phyloP scores from a whole-genome alignment of 2,797 vertebrate species.

The Neolamprologus multifasciatus region DNA sequence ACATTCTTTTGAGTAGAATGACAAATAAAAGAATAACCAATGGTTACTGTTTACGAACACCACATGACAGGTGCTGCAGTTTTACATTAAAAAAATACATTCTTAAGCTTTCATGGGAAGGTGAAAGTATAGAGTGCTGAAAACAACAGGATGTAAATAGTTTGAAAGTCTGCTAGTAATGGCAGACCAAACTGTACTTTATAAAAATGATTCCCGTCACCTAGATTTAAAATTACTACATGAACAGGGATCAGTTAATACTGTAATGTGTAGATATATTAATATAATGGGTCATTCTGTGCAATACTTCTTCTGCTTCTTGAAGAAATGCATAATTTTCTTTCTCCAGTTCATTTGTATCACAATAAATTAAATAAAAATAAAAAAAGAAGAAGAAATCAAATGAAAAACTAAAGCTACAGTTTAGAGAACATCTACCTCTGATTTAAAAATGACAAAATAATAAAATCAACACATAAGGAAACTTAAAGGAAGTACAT shows the following conservation, averaged over 20 bases:
- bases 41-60: background rate
- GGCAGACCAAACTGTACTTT: background rate
- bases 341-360: background rate
- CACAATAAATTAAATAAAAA: rapidly evolving
- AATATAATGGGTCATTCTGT: background rate
- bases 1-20: background rate
- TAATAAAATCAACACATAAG: rapidly evolving
- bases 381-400: background rate
- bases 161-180: background rate
- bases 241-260: background rate
- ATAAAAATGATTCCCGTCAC: background rate
- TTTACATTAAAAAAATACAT: background rate
- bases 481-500: background rate
- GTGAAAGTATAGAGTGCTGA: background rate
- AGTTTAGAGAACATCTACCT: background rate
- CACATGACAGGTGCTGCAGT: background rate
- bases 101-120: background rate
- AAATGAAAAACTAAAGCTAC: background rate
- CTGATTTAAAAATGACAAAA: background rate
- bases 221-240: background rate
- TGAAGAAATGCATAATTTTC: background rate
- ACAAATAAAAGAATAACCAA: background rate
- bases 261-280: background rate
- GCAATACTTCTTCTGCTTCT: background rate
- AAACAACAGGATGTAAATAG: background rate